These are phyloP conservation scores for Leucoma salicis DNA, from an alignment of 2,888 invertebrate species.

Conservation along the genomic window DNA sequence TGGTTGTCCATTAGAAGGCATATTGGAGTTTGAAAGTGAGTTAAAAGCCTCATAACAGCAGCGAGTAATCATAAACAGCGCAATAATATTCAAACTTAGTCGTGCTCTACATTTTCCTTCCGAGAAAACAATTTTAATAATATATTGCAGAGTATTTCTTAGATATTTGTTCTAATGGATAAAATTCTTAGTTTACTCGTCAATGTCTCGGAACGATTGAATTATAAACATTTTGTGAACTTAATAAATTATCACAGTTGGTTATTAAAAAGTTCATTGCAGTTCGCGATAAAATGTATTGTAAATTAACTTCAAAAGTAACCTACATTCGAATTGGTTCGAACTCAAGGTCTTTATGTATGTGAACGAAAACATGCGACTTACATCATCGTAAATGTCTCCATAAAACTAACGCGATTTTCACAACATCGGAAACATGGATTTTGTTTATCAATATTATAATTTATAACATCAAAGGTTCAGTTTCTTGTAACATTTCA, in stretches of 20 bases:
- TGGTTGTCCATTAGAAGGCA: slow-evolving; percentile 28
- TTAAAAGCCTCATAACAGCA: slow-evolving; percentile 14
- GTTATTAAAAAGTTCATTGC: slow-evolving; percentile 26
- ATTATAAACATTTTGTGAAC: slow-evolving; percentile 48
- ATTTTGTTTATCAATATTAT: slow-evolving; percentile 33
- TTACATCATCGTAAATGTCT: slow-evolving; percentile 41
- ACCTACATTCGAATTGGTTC: slow-evolving; percentile 55
- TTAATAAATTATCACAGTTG: slow-evolving; percentile 54
- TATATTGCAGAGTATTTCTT: slow-evolving; percentile 6
- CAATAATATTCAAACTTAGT: slow-evolving; percentile 23
- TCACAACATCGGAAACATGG: slow-evolving; percentile 28
- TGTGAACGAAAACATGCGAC: slow-evolving; percentile 40
- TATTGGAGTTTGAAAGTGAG: slow-evolving; percentile 22
- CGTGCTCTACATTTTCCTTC: slow-evolving; percentile 18
- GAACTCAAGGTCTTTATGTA: slow-evolving; percentile 48
- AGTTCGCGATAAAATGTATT: slow-evolving; percentile 36
- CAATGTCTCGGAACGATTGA: slow-evolving; percentile 41
- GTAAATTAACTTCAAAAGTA: slow-evolving; percentile 63
- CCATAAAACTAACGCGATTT: slow-evolving; percentile 41
- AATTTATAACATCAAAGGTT: slow-evolving; percentile 27
- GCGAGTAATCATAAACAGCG: slow-evolving; percentile 19
- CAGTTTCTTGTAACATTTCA: slow-evolving; percentile 43
- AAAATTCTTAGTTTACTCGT: slow-evolving; percentile 27
- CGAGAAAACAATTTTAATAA: slow-evolving; percentile 19
- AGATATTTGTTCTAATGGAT: slow-evolving; percentile 12